A percentile compares a stretch with the other conserved stretches of the same genome.
phyloP scores from a whole-genome alignment of 2,888 invertebrate genomes.

The Plebejus anna region DNA sequence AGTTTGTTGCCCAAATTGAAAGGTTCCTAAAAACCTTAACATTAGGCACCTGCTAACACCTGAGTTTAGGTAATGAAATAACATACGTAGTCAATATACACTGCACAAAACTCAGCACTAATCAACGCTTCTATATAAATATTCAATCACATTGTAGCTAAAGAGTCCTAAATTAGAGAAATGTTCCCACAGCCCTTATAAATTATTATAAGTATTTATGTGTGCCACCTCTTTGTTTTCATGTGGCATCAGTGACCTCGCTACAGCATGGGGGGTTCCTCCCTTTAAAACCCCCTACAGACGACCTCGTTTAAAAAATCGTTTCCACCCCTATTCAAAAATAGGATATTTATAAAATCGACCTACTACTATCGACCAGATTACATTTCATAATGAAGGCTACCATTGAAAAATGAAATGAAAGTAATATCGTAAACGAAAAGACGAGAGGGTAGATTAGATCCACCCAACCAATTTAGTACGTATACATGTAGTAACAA shows the following conservation, averaged over 20 bases:
- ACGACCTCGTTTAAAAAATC: constrained; percentile 11
- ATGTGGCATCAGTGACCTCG: constrained; percentile 10
- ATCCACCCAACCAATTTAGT: background rate
- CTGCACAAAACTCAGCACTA: background rate
- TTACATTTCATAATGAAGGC: background rate
- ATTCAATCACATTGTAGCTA: background rate
- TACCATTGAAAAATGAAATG: too few relatives aligned
- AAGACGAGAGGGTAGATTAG: background rate
- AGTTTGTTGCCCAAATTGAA: background rate
- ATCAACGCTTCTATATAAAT: background rate
- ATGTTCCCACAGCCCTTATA: background rate
- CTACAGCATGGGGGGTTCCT: background rate
- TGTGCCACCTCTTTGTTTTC: constrained; percentile 6
- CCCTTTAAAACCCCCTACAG: constrained; percentile 1
- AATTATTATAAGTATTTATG: constrained; percentile 1
- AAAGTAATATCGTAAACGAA: background rate
- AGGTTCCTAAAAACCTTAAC: too few relatives aligned
- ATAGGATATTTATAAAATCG: background rate
- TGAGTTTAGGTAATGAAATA: background rate
- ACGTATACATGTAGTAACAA: too few relatives aligned
- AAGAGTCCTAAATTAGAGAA: background rate
- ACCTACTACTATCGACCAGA: background rate
- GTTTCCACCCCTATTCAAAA: constrained; percentile 9
- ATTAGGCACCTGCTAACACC: background rate
- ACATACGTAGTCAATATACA: background rate